phyloP scores from a whole-genome alignment of 2,888 invertebrate genomes.

The Stegana nigrithorax region DNA sequence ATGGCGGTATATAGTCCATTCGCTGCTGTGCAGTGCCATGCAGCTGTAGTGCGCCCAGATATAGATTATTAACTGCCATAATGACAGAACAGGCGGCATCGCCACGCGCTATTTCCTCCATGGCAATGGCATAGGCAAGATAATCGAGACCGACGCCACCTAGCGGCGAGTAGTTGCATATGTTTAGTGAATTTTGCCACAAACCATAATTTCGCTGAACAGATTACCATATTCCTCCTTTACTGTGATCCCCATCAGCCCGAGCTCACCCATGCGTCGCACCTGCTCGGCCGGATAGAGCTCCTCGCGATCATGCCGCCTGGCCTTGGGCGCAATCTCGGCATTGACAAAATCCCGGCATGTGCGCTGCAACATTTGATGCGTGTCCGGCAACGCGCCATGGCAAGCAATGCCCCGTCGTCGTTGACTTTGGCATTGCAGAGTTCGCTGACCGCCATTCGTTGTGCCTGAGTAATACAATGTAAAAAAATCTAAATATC shows the following conservation, averaged over 20 bases:
- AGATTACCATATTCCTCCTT: slow-evolving; percentile 78
- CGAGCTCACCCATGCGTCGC: slow-evolving; percentile 90
- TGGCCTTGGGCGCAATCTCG: slow-evolving; percentile 87
- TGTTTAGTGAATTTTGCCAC: too few species aligned
- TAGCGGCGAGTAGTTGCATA: too few species aligned
- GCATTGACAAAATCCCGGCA: slow-evolving; percentile 91
- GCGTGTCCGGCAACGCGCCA: slow-evolving; percentile 83
- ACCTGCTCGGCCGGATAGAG: slow-evolving; percentile 84
- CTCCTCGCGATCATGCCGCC: slow-evolving; percentile 83
- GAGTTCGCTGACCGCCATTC: slow-evolving; percentile 47
- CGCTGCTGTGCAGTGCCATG: slow-evolving; percentile 86
- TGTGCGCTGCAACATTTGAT: slow-evolving; percentile 89
- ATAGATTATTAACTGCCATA: slow-evolving; percentile 94
- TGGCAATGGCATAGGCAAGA: slow-evolving; percentile 89
- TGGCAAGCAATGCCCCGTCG: slow-evolving; percentile 75
- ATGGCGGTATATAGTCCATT: slow-evolving; percentile 80
- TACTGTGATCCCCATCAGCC: slow-evolving; percentile 84
- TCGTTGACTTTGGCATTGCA: slow-evolving; percentile 5
- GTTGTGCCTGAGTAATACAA: slow-evolving; percentile 19
- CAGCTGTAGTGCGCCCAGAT: slow-evolving; percentile 82
- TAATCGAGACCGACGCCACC: slow-evolving; percentile 90
- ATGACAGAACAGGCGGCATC: slow-evolving; percentile 92
- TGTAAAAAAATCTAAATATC: background rate
- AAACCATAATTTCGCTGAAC: too few species aligned
- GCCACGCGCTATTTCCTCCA: slow-evolving; percentile 91